Conservation (phyloP, 2,113 vertebrate genomes). For the Sinosuthora webbiana region DNA sequence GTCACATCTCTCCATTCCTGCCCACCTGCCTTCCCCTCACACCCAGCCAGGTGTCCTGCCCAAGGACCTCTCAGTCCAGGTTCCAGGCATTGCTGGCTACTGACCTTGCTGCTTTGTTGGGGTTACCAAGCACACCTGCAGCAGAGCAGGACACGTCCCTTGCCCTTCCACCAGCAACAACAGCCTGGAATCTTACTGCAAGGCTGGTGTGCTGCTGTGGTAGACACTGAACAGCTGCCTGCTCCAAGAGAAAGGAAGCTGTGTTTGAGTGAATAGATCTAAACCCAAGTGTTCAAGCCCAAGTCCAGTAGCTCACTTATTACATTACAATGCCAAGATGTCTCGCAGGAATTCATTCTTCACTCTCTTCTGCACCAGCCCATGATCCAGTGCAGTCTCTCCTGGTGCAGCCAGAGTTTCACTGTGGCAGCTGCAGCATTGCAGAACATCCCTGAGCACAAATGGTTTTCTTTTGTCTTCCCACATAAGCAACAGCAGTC, state of each 20-base stretch:
- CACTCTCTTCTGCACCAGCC: neutral
- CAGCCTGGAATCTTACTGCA: fast-evolving
- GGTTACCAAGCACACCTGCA: neutral
- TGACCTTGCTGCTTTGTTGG: neutral
- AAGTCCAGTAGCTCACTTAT: neutral
- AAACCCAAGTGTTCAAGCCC: neutral
- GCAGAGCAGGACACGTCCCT: fast-evolving
- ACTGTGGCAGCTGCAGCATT: neutral
- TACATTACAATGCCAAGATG: no score
- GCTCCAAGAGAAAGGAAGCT: neutral
- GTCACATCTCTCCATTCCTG: neutral
- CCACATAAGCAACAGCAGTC: neutral
- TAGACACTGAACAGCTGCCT: neutral
- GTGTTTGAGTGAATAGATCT: neutral
- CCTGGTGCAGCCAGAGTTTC: neutral
- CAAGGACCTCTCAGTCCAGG: neutral
- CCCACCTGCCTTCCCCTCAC: neutral
- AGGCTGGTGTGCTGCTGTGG: neutral
- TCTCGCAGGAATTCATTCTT: neutral
- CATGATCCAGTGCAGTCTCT: fast-evolving
- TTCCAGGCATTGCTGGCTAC: neutral
- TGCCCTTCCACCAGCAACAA: neutral
- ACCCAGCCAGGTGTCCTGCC: neutral
- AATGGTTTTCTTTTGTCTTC: neutral
- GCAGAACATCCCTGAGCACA: fast-evolving